phyloP scores from a whole-genome alignment of 2,113 vertebrate species.

The Physeter macrocephalus region DNA sequence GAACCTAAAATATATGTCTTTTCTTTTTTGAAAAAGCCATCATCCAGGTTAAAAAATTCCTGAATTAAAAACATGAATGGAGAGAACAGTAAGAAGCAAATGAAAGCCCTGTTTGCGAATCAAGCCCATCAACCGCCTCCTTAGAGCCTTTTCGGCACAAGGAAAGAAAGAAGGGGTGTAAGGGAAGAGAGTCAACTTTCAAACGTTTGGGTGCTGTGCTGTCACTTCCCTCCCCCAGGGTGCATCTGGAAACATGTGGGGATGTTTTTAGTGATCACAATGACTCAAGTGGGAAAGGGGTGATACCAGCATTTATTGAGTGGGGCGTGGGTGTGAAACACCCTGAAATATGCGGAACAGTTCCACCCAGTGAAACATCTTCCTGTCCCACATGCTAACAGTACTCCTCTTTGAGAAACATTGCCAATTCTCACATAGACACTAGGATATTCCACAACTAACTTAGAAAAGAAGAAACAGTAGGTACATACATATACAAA shows the following conservation, averaged over 20 bases:
- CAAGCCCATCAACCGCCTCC: not conserved
- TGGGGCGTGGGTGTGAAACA: not conserved
- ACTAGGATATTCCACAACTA: not conserved
- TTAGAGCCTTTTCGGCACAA: not conserved
- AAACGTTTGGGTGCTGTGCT: not conserved
- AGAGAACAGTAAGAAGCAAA: not conserved
- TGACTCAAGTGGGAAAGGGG: not conserved
- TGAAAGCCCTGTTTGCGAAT: not conserved
- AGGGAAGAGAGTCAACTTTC: not conserved
- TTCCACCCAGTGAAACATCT: not conserved
- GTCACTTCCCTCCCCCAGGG: not conserved
- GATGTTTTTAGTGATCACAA: not conserved
- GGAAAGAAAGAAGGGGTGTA: not conserved
- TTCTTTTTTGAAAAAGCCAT: constrained; percentile 6
- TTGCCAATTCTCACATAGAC: not conserved
- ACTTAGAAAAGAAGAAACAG: not conserved
- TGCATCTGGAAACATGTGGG: not conserved
- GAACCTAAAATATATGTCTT: not conserved
- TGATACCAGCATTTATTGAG: not conserved
- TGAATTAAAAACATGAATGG: not conserved
- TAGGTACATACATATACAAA: not conserved
- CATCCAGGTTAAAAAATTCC: not conserved
- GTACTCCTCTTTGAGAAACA: not conserved
- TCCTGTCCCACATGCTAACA: not conserved
- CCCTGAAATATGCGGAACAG: not conserved